phyloP scores from a whole-genome alignment of 2,797 vertebrate genomes.

The Hippocampus kuda region DNA sequence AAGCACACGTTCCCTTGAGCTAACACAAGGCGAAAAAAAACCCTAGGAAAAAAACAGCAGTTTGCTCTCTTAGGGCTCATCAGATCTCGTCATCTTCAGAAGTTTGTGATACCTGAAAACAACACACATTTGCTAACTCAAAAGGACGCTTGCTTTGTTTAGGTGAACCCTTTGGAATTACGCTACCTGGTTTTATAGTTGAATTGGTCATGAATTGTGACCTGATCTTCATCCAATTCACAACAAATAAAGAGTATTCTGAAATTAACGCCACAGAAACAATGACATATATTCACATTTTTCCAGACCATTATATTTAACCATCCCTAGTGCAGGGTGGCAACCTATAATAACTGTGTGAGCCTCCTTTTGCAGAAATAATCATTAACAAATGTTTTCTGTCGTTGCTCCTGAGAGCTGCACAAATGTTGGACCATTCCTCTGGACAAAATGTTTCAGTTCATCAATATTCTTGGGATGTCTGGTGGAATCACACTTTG shows the following conservation, averaged over 20 bases:
- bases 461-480: too few species aligned
- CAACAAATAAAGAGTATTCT: background rate
- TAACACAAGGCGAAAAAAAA: background rate
- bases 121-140: background rate
- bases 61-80: background rate
- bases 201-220: background rate
- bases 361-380: too few species aligned
- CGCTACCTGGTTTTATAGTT: background rate
- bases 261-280: background rate
- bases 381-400: background rate
- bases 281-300: background rate
- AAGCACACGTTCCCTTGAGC: background rate
- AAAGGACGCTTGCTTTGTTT: background rate
- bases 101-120: background rate
- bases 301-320: background rate
- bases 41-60: background rate
- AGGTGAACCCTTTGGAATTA: background rate
- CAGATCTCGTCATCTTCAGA: background rate
- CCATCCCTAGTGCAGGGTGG: background rate
- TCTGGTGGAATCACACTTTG: too few species aligned
- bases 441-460: too few species aligned
- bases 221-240: background rate
- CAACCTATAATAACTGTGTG: too few species aligned
- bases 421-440: background rate
- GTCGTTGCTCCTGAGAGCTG: background rate